phyloP scores from a whole-genome alignment of 2,797 vertebrate species.

The Sciurus vulgaris region DNA sequence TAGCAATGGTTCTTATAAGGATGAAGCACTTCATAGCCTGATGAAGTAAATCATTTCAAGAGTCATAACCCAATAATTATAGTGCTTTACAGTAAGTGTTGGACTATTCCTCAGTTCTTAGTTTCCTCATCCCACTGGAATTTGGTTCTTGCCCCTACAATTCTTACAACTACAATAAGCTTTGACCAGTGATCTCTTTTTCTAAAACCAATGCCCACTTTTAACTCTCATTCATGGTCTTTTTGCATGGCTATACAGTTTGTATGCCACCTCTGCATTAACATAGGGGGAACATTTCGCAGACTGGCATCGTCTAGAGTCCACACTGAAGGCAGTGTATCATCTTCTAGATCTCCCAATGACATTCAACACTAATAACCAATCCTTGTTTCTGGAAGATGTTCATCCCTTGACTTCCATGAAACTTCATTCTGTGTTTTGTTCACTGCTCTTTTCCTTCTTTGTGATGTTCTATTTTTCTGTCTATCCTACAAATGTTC shows the following conservation, averaged over 20 bases:
- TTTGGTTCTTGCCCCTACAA: neutral
- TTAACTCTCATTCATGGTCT: neutral
- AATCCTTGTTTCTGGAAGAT: neutral
- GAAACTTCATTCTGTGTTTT: neutral
- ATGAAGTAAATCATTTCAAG: neutral
- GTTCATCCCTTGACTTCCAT: neutral
- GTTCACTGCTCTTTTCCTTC: neutral
- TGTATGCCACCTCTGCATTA: neutral
- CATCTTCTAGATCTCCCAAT: neutral
- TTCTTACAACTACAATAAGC: neutral
- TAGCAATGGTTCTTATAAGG: neutral
- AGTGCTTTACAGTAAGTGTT: neutral
- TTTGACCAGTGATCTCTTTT: neutral
- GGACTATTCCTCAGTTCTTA: neutral
- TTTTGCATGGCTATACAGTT: neutral
- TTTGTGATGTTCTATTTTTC: neutral
- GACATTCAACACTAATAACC: neutral
- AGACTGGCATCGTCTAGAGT: neutral
- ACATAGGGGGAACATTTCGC: neutral
- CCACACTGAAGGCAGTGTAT: neutral
- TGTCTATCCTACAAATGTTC: neutral
- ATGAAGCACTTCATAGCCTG: neutral
- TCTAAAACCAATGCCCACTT: neutral
- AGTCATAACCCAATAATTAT: neutral
- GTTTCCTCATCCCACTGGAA: neutral